Conservation (phyloP, 2,797 vertebrate species). For the Alcedo quadribrachys region DNA sequence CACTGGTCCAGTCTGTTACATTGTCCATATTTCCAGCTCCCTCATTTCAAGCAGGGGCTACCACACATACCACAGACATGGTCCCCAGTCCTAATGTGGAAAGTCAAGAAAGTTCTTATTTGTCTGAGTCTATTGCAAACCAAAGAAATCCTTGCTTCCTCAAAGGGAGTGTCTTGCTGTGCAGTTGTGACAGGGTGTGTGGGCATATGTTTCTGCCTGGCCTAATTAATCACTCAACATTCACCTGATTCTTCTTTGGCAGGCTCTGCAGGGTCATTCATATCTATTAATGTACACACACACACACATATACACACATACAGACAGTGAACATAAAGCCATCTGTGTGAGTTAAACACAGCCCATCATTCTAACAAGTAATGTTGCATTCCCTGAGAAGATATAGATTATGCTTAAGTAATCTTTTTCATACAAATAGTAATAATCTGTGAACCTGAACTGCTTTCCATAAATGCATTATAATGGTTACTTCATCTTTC, state of each 20-base stretch:
- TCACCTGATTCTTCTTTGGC: not conserved
- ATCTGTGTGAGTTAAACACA: not conserved
- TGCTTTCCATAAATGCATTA: not conserved
- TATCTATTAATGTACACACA: not conserved
- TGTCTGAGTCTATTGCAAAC: not conserved
- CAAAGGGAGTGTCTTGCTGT: not conserved
- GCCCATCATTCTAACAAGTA: not conserved
- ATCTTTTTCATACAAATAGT: not conserved
- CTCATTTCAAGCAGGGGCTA: not conserved
- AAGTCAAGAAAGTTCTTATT: not conserved
- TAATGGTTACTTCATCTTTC: not conserved
- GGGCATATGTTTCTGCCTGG: not conserved
- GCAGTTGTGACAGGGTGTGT: not conserved
- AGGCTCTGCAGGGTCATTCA: not conserved
- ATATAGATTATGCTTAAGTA: not conserved
- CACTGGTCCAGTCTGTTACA: not conserved
- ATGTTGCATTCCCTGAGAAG: not conserved
- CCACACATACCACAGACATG: not conserved
- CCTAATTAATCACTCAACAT: constrained; percentile 14
- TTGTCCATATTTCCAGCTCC: not conserved
- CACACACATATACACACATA: not conserved
- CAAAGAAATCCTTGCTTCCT: not conserved
- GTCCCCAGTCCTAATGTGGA: not conserved
- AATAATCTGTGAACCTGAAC: not conserved
- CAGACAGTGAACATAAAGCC: not conserved